Evolutionary conservation across 2,113 vertebrate genomes (phyloP), one percentile per base, ranked within the genome.

Genomic region (Callocephalon fimbriatum): DNA sequence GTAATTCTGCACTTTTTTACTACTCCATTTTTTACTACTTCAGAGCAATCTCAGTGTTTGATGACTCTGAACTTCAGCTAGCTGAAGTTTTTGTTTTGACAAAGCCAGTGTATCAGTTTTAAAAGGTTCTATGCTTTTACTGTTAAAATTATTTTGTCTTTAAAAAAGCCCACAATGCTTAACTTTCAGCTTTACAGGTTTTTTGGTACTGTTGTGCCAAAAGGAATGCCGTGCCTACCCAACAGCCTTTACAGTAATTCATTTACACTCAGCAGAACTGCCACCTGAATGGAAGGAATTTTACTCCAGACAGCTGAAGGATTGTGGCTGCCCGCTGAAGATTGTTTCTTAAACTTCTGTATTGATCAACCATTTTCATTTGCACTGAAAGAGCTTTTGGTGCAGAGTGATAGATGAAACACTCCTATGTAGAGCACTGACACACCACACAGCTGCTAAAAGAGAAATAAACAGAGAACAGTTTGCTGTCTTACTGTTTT

Each of bases 1-100:
- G 26, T 70, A 25, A 0, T 35, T 0, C 56, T 93, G 74, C 14
- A 15, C 1, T n/a, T n/a, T n/a, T n/a, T n/a, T n/a, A n/a, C n/a
- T n/a, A n/a, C 77, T 90, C 50, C 6, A 19, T 47, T 74, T 85
- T 84, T 87, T n/a, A 83, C 15, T 81, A 6, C 50, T 71, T 62
- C 23, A 40, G 50, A 74, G 27, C 54, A 90, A 67, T 61, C 73
- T 89, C n/a, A 66, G 7, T 62, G 23, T 78, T 90, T 53, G 56
- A 51, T 66, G 63, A 56, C 22, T 83, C 89, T 45, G 25, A 91
- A 50, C 42, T 83, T 73, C 23, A 94, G 29, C 44, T 86, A 68
- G 22, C 35, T 72, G 42, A 40, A 63, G 17, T 35, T 50, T 51
- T 66, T 62, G 23, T 74, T 90, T 75, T 66, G 79, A 79, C 58